A percentile compares a stretch with the other conserved stretches of the same genome.
These are phyloP conservation scores for Microcaecilia unicolor DNA, from an alignment of 2,797 vertebrate genomes.

Conservation along the genomic window DNA sequence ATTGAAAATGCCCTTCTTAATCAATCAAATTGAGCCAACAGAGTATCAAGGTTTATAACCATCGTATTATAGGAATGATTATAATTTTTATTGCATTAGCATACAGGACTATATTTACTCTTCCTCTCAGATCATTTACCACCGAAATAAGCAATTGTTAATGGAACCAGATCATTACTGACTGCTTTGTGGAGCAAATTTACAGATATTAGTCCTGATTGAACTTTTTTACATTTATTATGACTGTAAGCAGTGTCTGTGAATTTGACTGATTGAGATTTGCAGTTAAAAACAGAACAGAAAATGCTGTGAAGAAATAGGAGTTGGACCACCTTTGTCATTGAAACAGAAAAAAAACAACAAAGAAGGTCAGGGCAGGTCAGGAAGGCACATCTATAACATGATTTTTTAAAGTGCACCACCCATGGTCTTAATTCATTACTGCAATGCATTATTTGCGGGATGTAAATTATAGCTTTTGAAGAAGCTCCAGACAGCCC, in stretches of 20 bases:
- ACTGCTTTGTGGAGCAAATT: conserved; percentile 26
- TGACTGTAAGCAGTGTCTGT: conserved; percentile 14
- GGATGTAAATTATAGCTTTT: too few relatives aligned
- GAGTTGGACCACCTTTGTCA: conserved; percentile 5
- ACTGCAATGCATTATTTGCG: too few relatives aligned
- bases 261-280: conserved; percentile 26
- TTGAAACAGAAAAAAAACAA: conserved; percentile 9
- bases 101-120: conserved; percentile 41
- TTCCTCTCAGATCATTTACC: conserved; percentile 44
- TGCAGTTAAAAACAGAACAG: conserved; percentile 11
- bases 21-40: conserved; percentile 43
- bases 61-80: conserved; percentile 24
- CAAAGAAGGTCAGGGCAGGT: conserved; percentile 2
- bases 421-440: too few relatives aligned
- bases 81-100: conserved; percentile 45
- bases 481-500: too few relatives aligned
- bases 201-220: conserved; percentile 29
- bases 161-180: conserved; percentile 49
- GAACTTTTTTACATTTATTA: conserved; percentile 9
- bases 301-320: conserved; percentile 21
- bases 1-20: too few relatives aligned
- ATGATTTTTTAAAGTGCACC: too few relatives aligned
- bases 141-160: conserved; percentile 48
- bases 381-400: too few relatives aligned
- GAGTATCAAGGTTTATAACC: conserved; percentile 47